These are phyloP conservation scores for Oostethus manadensis DNA, from an alignment of 2,113 vertebrate species.

Conservation along the genomic window DNA sequence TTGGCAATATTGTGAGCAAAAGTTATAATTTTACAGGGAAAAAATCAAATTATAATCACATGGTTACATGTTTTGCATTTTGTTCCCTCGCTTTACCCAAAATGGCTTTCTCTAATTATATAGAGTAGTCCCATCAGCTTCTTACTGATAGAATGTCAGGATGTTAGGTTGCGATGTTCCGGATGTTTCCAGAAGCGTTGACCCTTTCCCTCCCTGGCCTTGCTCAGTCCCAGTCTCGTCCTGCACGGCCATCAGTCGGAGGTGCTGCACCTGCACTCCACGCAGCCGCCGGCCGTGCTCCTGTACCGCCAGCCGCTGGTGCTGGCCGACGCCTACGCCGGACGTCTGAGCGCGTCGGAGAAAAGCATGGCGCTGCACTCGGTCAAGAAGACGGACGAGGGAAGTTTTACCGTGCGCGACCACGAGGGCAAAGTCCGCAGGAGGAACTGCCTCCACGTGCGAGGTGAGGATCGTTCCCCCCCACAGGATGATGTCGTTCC, in stretches of 20 bases:
- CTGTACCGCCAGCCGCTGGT: conserved; percentile 54
- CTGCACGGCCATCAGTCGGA: conserved; percentile 32
- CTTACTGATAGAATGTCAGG: background rate
- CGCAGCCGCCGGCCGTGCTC: conserved; percentile 39
- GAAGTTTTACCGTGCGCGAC: conserved; percentile 69
- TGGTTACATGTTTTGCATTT: too few relatives aligned
- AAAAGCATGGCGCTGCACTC: conserved; percentile 53
- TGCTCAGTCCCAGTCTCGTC: conserved; percentile 25
- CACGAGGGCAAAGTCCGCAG: conserved; percentile 47
- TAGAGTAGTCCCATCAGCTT: background rate
- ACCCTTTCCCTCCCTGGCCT: too few relatives aligned
- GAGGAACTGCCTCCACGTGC: conserved; percentile 70
- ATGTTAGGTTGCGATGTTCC: background rate
- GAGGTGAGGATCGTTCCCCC: conserved; percentile 49
- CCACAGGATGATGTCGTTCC: background rate
- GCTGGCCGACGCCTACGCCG: conserved; percentile 45
- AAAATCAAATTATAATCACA: too few relatives aligned
- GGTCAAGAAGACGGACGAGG: conserved; percentile 65
- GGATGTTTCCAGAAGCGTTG: too few relatives aligned
- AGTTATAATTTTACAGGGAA: too few relatives aligned
- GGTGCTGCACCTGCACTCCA: conserved; percentile 31
- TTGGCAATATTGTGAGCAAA: too few relatives aligned
- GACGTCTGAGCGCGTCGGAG: conserved; percentile 54
- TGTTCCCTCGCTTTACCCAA: too few relatives aligned
- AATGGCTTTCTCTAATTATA: background rate